phyloP scores from a whole-genome alignment of 2,113 vertebrate genomes.

The Tapirus terrestris region DNA sequence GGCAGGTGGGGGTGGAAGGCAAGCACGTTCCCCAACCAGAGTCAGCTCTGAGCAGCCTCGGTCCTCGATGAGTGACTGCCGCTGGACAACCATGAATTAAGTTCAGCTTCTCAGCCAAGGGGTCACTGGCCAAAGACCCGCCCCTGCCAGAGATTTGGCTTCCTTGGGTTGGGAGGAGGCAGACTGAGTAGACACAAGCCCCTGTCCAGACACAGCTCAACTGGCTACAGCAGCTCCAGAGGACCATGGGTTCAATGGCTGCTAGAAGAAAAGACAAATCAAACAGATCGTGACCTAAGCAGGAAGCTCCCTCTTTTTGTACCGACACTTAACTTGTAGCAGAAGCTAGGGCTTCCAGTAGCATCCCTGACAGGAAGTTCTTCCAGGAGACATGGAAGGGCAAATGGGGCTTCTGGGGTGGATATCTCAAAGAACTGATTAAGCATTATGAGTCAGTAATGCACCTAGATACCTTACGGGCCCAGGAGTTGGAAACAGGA shows the following conservation, averaged over 20 bases:
- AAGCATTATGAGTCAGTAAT: not conserved
- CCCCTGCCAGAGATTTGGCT: not conserved
- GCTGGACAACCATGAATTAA: constrained; percentile 44
- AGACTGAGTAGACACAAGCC: not conserved
- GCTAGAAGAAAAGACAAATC: not conserved
- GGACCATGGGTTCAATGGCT: not conserved
- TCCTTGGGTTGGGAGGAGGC: not conserved
- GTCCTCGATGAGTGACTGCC: not conserved
- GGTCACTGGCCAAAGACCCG: not conserved
- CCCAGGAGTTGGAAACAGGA: not conserved
- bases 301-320: not conserved
- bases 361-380: not conserved
- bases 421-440: not conserved
- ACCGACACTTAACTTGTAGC: not conserved
- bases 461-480: not conserved
- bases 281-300: not conserved
- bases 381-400: not conserved
- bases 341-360: not conserved
- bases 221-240: not conserved
- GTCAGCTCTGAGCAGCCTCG: not conserved
- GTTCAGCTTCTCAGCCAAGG: constrained; percentile 17
- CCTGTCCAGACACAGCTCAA: not conserved
- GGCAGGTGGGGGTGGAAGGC: not conserved
- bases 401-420: not conserved
- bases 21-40: not conserved